A percentile compares a stretch with the other conserved stretches of the same genome.
phyloP scores from a whole-genome alignment of 2,113 vertebrate species.

The Trachemys scripta region DNA sequence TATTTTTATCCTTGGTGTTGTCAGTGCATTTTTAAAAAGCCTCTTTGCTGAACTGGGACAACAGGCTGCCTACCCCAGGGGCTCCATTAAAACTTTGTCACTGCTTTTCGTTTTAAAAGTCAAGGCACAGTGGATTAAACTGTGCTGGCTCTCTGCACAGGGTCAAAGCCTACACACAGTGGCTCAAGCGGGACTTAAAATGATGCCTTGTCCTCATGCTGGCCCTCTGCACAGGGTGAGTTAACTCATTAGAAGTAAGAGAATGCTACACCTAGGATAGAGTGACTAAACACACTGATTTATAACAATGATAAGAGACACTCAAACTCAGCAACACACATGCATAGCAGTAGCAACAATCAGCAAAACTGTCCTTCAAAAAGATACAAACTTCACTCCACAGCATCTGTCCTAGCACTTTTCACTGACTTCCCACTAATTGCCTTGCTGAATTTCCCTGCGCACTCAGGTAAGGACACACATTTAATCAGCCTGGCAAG shows the following conservation, averaged over 20 bases:
- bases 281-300: neutral
- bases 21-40: neutral
- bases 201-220: neutral
- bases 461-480: fast-evolving
- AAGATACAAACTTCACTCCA: neutral
- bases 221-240: neutral
- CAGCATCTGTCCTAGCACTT: neutral
- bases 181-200: neutral
- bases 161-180: neutral
- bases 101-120: conserved; percentile 2
- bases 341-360: neutral
- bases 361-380: neutral
- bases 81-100: neutral
- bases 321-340: neutral
- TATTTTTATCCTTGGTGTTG: neutral
- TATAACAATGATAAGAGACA: neutral
- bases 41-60: neutral
- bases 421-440: neutral
- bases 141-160: neutral
- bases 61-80: neutral
- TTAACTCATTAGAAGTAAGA: neutral
- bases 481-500: neutral
- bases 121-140: neutral
- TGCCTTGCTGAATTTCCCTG: neutral
- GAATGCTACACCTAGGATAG: neutral